Conservation (phyloP, 2,113 vertebrate genomes). For the Brachyhypopomus gauderio region DNA sequence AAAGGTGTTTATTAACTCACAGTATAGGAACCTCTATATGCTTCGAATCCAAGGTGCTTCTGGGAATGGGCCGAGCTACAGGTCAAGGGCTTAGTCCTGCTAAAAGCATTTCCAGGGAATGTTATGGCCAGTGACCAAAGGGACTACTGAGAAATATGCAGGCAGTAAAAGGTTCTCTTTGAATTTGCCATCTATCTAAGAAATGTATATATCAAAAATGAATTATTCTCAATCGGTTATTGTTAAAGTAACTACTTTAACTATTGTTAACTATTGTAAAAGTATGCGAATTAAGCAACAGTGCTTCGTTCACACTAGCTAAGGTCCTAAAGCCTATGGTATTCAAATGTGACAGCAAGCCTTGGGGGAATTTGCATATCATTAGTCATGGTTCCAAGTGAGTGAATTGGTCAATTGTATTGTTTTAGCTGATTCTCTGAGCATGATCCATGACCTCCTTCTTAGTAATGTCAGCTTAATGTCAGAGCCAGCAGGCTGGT, state of each 20-base stretch:
- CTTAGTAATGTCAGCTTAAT: conserved; percentile 43
- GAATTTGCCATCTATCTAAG: conserved; percentile 16
- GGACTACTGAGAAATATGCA: conserved; percentile 18
- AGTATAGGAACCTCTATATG: conserved; percentile 27
- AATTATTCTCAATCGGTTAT: background rate
- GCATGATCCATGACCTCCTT: conserved; percentile 33
- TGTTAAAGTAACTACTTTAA: background rate
- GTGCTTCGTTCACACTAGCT: background rate
- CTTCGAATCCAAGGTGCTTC: conserved; percentile 16
- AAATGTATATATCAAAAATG: background rate
- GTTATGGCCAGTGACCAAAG: conserved; percentile 13
- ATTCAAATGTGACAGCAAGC: conserved; percentile 30
- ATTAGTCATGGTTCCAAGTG: conserved; percentile 25
- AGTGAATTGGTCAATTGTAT: conserved; percentile 22
- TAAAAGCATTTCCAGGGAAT: conserved; percentile 43
- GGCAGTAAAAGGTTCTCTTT: background rate
- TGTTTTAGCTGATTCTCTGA: conserved; percentile 35
- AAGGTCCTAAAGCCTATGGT: background rate
- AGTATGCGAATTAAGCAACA: conserved; percentile 4
- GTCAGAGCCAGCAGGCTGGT: conserved; percentile 49
- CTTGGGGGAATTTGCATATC: conserved; percentile 37
- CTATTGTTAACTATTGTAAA: background rate
- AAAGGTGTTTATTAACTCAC: conserved; percentile 39
- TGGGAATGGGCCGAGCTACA: conserved; percentile 26
- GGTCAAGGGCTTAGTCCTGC: background rate